Conservation (phyloP, 1,140 invertebrate species). For the Listronotus bonariensis region DNA sequence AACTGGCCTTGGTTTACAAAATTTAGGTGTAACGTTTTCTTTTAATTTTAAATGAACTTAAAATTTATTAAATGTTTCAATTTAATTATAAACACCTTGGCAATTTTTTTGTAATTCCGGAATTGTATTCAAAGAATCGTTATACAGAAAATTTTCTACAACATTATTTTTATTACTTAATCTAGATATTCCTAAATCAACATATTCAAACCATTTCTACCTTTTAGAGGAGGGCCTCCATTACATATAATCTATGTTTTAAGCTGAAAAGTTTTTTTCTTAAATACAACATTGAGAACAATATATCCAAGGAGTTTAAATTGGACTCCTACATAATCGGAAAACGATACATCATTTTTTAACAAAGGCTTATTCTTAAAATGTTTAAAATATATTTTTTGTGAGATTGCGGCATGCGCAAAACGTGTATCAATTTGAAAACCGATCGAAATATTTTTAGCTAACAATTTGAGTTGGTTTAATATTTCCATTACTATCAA, state of each 20-base stretch:
- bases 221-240: no score
- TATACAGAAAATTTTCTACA: neutral
- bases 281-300: no score
- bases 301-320: no score
- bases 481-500: no score
- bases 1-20: neutral
- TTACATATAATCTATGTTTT: no score
- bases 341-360: no score
- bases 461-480: slow-evolving; percentile 27
- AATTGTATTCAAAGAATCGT: no score
- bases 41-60: slow-evolving; percentile 12
- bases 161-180: slow-evolving; percentile 38
- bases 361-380: slow-evolving; percentile 29
- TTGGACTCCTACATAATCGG: no score
- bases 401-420: slow-evolving; percentile 27
- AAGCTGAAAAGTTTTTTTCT: no score
- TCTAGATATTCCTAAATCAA: slow-evolving; percentile 20
- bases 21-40: neutral
- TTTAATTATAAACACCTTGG: neutral
- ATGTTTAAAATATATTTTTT: slow-evolving; percentile 35
- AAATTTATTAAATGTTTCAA: slow-evolving; percentile 43
- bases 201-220: no score
- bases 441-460: slow-evolving; percentile 24
- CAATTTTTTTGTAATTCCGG: neutral
- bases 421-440: slow-evolving; percentile 34